Evolutionary conservation across 2,113 vertebrate genomes (phyloP).

Genomic region (Butorides virescens): DNA sequence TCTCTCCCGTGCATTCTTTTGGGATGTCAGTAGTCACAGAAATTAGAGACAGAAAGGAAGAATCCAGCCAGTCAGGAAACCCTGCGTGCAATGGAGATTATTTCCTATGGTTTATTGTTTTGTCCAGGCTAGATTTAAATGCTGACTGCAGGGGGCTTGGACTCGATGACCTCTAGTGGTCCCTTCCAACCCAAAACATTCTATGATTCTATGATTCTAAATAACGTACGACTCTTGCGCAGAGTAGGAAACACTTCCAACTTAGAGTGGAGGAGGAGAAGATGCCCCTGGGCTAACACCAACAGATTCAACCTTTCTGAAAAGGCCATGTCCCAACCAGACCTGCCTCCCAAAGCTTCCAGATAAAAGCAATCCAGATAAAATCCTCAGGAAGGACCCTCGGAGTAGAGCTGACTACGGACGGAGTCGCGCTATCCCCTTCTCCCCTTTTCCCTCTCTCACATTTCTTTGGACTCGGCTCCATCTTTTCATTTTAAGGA

Average conservation of each 20-base stretch:
- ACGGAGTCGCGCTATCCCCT: rapidly evolving
- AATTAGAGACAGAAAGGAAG: background rate
- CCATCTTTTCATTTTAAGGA: background rate
- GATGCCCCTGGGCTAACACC: background rate
- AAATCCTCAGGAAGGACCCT: background rate
- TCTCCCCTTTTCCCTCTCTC: background rate
- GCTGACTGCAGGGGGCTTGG: too few species aligned
- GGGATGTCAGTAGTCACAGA: background rate
- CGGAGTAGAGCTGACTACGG: background rate
- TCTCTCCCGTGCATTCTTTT: background rate
- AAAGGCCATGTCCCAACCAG: background rate
- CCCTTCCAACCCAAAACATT: too few species aligned
- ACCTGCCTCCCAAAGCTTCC: background rate
- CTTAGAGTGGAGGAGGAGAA: background rate
- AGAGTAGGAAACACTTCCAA: background rate
- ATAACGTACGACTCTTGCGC: background rate
- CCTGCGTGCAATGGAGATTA: background rate
- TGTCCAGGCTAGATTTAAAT: background rate
- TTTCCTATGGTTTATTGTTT: background rate
- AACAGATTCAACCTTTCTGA: background rate
- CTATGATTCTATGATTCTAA: too few species aligned
- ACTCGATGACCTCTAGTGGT: too few species aligned
- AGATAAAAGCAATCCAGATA: background rate
- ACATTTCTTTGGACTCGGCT: background rate
- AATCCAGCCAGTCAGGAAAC: background rate